Base-by-base conservation (phyloP, 1,140 invertebrate species). In the Mya arenaria region DNA sequence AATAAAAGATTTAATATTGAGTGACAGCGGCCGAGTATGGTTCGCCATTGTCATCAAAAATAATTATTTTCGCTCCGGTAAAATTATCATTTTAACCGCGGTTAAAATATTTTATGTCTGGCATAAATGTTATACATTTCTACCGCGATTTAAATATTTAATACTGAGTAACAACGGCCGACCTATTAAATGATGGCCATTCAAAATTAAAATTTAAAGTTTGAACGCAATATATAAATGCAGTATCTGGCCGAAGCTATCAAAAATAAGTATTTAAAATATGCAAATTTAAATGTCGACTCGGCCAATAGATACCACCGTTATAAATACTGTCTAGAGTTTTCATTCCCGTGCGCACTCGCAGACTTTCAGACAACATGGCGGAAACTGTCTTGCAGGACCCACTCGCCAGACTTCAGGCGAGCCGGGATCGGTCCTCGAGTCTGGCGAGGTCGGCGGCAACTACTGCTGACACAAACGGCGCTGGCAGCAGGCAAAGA, bases 181-280 rank as follows among this genome's bases (percentile, higher is more conserved):
- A n/a, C n/a, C n/a, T n/a, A n/a, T n/a, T n/a, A n/a, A n/a, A n/a
- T n/a, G n/a, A n/a, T n/a, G n/a, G n/a, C n/a, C n/a, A n/a, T n/a
- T n/a, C n/a, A n/a, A n/a, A n/a, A n/a, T n/a, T n/a, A n/a, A n/a
- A n/a, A n/a, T n/a, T n/a, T n/a, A n/a, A n/a, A n/a, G n/a, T n/a
- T n/a, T n/a, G n/a, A n/a, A n/a, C n/a, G n/a, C n/a, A n/a, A n/a
- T n/a, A n/a, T n/a, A n/a, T n/a, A 48, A 48, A 48, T 48, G n/a
- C 10, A 48, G 10, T 10, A 10, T 58, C 55, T 58, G 55, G 55
- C n/a, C 55, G 55, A 58, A 58, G 55, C 55, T 58, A 58, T 58
- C 55, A 58, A 58, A 58, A 58, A 58, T 58, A 58, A 58, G 55
- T 58, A 58, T 58, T 58, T 58, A n/a, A n/a, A n/a, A n/a, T n/a